These are phyloP conservation scores for Hepsetus odoe DNA, from an alignment of 2,113 vertebrate species.

Conservation along the genomic window DNA sequence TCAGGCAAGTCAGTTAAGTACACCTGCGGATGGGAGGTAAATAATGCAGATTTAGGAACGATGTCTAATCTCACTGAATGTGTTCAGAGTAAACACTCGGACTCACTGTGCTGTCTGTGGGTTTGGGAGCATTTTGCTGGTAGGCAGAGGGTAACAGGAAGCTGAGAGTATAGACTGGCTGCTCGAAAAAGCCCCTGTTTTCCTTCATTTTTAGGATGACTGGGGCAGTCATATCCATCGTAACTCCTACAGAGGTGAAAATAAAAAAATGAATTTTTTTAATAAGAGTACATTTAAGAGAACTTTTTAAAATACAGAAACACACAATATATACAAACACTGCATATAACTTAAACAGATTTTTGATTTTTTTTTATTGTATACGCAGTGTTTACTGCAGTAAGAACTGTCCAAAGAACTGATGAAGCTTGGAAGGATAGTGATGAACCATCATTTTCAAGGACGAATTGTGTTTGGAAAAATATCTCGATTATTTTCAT, in stretches of 20 bases:
- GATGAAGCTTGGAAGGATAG: too few species aligned
- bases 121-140: conserved; percentile 65
- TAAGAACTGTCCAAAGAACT: too few species aligned
- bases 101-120: conserved; percentile 60
- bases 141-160: conserved; percentile 70
- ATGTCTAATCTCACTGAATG: background rate
- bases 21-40: conserved; percentile 62
- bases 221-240: conserved; percentile 73
- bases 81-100: background rate
- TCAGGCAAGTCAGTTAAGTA: conserved; percentile 53
- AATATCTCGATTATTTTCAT: too few species aligned
- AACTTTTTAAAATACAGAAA: too few species aligned
- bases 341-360: too few species aligned
- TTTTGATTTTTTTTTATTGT: too few species aligned
- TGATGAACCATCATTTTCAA: too few species aligned
- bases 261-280: background rate
- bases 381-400: too few species aligned
- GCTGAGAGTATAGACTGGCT: conserved; percentile 57
- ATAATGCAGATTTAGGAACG: too few species aligned
- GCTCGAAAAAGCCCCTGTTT: conserved; percentile 3
- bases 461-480: too few species aligned
- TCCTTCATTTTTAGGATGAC: conserved; percentile 60
- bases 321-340: too few species aligned
- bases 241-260: conserved; percentile 59
- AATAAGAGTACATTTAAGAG: too few species aligned